Evolutionary conservation across 2,113 vertebrate genomes (phyloP).

Genomic region (Elachura formosa): DNA sequence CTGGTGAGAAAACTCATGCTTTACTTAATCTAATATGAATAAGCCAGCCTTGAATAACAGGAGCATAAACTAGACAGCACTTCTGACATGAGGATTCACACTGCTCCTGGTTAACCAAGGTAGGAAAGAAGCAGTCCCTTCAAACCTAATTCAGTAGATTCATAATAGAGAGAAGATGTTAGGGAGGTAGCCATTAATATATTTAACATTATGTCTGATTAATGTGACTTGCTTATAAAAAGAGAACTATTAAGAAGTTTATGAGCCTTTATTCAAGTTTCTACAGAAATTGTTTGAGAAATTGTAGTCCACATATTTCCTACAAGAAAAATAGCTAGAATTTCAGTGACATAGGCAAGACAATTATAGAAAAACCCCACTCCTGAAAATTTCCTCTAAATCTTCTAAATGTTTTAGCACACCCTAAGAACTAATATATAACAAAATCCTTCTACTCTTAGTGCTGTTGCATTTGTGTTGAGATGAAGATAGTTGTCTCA

Average conservation of each 20-base stretch:
- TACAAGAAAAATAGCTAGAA: not conserved
- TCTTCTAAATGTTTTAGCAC: not conserved
- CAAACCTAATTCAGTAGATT: not conserved
- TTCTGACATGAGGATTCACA: not conserved
- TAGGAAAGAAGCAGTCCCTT: not conserved
- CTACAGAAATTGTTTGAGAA: not conserved
- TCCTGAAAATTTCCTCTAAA: not conserved
- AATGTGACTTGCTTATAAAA: not conserved
- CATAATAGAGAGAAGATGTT: not conserved
- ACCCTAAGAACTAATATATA: conserved; percentile 8
- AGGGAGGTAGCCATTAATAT: not conserved
- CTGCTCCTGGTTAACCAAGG: not conserved
- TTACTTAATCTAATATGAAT: not conserved
- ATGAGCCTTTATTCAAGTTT: not conserved
- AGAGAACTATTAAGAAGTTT: not conserved
- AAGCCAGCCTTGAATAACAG: not conserved
- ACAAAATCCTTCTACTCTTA: conserved; percentile 43
- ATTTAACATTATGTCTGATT: not conserved
- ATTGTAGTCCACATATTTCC: not conserved
- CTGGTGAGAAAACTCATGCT: not conserved
- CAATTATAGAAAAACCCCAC: not conserved
- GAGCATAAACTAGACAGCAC: not conserved
- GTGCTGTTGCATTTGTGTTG: conserved; percentile 20
- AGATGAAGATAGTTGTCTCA: conserved; percentile 51
- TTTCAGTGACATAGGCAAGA: not conserved